phyloP scores from a whole-genome alignment of 2,888 invertebrate species.

The Chaitophorus viminalis region DNA sequence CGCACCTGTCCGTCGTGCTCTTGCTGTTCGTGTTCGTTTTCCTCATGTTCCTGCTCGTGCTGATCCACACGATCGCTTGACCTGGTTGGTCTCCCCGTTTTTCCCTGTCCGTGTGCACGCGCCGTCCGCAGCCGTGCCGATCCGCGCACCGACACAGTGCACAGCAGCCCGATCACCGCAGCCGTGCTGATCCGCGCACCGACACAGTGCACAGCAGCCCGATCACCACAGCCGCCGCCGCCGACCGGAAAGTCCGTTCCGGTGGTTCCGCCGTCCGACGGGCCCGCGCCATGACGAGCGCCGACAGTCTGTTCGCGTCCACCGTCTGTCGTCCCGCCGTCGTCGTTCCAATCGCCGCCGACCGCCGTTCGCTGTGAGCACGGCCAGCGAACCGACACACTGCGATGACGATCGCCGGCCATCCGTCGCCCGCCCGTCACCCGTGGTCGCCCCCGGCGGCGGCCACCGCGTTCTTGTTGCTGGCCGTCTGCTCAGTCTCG shows the following conservation, averaged over 20 bases:
- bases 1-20: not conserved
- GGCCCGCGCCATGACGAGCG: not conserved
- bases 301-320: not conserved
- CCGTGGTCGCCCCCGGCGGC: not conserved
- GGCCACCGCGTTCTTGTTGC: not conserved
- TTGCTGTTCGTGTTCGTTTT: not conserved
- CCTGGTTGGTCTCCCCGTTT: not conserved
- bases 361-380: not conserved
- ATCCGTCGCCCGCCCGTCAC: not conserved
- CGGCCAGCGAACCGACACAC: not conserved
- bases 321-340: too few relatives aligned
- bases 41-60: not conserved
- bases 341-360: too few relatives aligned
- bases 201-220: not conserved
- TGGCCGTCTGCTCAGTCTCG: not conserved
- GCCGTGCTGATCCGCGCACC: not conserved
- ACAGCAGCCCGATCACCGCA: not conserved
- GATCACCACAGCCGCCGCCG: not conserved
- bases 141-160: not conserved
- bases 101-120: not conserved
- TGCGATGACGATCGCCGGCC: not conserved
- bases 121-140: not conserved
- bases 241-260: too few relatives aligned
- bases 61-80: not conserved
- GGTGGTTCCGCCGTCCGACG: not conserved